Base-by-base conservation (phyloP, 2,888 invertebrate genomes). In the Gandaritis pyraliata region DNA sequence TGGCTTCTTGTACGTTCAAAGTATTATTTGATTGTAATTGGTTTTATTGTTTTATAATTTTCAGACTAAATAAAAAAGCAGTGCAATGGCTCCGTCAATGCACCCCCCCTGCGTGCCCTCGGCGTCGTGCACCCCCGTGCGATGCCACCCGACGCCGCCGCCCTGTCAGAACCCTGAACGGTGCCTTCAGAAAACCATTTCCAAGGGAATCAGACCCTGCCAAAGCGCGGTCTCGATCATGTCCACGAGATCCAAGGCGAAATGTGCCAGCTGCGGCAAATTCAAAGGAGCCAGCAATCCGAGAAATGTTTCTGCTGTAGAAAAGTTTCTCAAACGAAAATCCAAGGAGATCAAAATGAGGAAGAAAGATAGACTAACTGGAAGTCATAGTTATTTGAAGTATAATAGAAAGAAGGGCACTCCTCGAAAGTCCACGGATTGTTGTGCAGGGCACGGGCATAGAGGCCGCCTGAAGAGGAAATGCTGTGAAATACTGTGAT, bases 61-160 rank as follows among this genome's bases (percentile, higher is more conserved):
- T 61, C 77, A 88, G 60, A 61, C 18, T 58, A 58, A 48, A 51
- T 13, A 82, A 62, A 76, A 78, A 70, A 49, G 53, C 45, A 15
- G 33, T 33, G 56, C 56, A 67, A 88, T 88, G 88, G 83, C 87
- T 64, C 88, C 87, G 10, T 60, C 75, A 63, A 76, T 82, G 65
- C 89, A 89, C 68, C 90, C 90, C 48, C 86, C 91, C 41, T 91
- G 91, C 73, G 87, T 86, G 15, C 90, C 90, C 2, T 74, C 82
- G 5, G 80, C 90, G 30, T 87, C 90, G 1, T 90, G 91, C 74
- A 70, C 75, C 23, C 85, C 86, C 0, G 60, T 82, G 39, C 83
- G 88, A 58, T 91, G 91, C 69, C 90, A 91, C 47, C 91, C 89
- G 12, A 75, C 81, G 5, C 82, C 83, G 11, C 89, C 90, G 0